These are phyloP conservation scores for Seriola aureovittata DNA, from an alignment of 2,113 vertebrate genomes.

Conservation along the genomic window DNA sequence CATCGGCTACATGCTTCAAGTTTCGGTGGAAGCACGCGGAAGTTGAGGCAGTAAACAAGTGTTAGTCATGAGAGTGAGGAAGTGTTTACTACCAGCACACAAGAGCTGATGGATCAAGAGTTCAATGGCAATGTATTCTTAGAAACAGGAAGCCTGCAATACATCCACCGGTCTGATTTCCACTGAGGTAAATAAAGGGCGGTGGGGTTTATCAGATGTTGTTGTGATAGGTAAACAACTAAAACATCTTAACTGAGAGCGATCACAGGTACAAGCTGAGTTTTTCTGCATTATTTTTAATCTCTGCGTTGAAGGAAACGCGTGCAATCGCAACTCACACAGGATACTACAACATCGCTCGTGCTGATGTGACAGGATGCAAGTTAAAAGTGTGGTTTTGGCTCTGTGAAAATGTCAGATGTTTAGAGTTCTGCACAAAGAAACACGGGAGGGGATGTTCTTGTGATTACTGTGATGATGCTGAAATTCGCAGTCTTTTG, in stretches of 20 bases:
- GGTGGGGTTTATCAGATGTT: conserved; percentile 1
- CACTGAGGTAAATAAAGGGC: conserved; percentile 60
- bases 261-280: neutral
- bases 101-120: conserved; percentile 59
- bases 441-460: neutral
- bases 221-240: conserved; percentile 43
- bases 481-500: neutral
- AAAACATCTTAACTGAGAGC: conserved; percentile 4
- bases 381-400: neutral
- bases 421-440: conserved; percentile 16
- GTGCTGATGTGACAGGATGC: conserved; percentile 19
- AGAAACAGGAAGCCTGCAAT: conserved; percentile 79
- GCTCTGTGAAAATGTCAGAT: conserved; percentile 9
- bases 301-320: neutral
- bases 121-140: conserved; percentile 80
- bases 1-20: conserved; percentile 49
- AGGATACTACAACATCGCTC: neutral
- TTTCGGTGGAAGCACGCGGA: conserved; percentile 40
- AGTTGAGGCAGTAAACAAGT: conserved; percentile 67
- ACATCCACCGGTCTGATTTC: conserved; percentile 57
- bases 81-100: conserved; percentile 64
- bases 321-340: neutral
- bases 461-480: conserved; percentile 1
- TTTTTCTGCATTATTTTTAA: neutral
- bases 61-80: conserved; percentile 71